These are phyloP conservation scores for Talpa occidentalis DNA, from an alignment of 2,113 vertebrate species.

Conservation along the genomic window DNA sequence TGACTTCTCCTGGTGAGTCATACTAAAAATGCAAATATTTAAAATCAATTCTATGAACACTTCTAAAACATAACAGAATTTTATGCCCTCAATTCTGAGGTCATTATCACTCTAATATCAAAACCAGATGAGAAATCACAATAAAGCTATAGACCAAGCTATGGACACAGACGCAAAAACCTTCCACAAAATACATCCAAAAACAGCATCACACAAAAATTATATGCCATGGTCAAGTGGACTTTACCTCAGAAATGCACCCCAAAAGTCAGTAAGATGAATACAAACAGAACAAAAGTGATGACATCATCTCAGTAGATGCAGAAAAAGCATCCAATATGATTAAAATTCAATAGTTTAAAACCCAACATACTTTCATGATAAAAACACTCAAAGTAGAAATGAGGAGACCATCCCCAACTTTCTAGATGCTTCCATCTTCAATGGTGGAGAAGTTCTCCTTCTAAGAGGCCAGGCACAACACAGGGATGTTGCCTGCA, in stretches of 20 bases:
- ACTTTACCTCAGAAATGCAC: not conserved
- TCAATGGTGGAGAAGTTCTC: too few species aligned
- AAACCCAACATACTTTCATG: not conserved
- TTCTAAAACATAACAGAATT: not conserved
- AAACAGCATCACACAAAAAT: not conserved
- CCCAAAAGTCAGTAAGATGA: too few species aligned
- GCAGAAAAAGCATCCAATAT: not conserved
- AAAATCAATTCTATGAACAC: not conserved
- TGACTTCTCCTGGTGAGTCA: not conserved
- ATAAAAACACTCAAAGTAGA: not conserved
- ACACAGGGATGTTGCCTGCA: too few species aligned
- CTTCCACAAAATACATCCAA: not conserved
- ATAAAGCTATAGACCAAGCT: not conserved
- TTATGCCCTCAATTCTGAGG: too few species aligned
- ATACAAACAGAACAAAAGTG: too few species aligned
- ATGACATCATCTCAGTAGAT: not conserved
- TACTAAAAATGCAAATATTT: not conserved
- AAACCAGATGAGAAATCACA: not conserved
- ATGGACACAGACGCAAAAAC: conserved; percentile 5
- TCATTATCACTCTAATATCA: too few species aligned
- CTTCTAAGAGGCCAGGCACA: too few species aligned
- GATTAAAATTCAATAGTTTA: not conserved
- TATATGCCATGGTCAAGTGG: not conserved
- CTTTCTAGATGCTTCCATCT: too few species aligned
- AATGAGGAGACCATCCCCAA: too few species aligned